Percentiles rank a stretch among this genome's conserved stretches.
Evolutionary conservation across 2,888 invertebrate genomes (phyloP).

Genomic region (Meghimatium bilineatum): DNA sequence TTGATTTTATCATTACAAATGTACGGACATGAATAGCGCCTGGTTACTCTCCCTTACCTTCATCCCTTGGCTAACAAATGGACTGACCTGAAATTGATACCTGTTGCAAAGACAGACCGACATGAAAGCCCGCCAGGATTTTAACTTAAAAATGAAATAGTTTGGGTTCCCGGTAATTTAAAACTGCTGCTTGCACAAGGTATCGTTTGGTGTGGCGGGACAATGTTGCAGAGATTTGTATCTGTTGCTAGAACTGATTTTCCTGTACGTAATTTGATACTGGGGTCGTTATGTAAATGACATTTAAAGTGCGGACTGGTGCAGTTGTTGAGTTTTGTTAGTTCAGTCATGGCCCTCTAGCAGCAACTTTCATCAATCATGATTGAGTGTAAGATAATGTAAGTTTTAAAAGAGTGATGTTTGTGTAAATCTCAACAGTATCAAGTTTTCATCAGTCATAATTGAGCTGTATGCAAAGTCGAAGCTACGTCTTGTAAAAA

Average conservation of each 20-base stretch:
- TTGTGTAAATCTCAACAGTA: no score
- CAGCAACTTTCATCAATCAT: no score
- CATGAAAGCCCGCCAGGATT: neutral
- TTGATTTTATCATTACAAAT: slow-evolving; percentile 15
- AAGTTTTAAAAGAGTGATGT: no score
- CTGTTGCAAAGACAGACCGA: neutral
- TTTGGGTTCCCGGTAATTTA: neutral
- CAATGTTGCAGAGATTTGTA: neutral
- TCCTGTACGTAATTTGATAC: no score
- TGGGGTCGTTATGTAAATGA: no score
- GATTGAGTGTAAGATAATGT: no score
- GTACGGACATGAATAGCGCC: neutral
- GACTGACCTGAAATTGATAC: neutral
- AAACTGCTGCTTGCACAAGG: neutral
- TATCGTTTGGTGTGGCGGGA: neutral
- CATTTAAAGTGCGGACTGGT: no score
- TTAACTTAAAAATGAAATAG: neutral
- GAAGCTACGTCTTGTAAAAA: no score
- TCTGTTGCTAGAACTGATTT: neutral
- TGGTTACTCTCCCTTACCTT: neutral
- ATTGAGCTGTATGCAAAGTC: no score
- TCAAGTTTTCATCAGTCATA: no score
- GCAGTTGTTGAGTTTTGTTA: no score
- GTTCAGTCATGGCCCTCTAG: no score
- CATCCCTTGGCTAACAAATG: neutral